These are phyloP conservation scores for Doris montereyensis DNA, from an alignment of 2,888 invertebrate species.

Conservation along the genomic window DNA sequence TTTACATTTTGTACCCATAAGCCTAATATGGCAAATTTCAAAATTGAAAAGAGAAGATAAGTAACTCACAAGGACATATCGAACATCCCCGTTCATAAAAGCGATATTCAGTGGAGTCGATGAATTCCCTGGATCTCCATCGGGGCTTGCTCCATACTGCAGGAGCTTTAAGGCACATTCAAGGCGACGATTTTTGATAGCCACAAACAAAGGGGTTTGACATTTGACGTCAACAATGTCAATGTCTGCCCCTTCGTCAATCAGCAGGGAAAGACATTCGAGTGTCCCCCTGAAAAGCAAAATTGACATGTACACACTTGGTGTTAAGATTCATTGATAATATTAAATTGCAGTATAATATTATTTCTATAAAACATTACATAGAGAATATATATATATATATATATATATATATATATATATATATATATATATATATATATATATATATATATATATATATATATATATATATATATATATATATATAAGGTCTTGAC, in stretches of 20 bases:
- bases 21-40: not conserved
- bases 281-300: too few species aligned
- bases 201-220: slow-evolving; percentile 62
- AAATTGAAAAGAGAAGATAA: not conserved
- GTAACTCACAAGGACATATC: slow-evolving; percentile 49
- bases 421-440: too few species aligned
- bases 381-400: too few species aligned
- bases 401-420: too few species aligned
- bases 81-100: slow-evolving; percentile 52
- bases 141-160: slow-evolving; percentile 54
- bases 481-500: too few species aligned
- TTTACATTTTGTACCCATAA: not conserved
- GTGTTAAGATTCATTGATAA: too few species aligned
- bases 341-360: too few species aligned
- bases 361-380: too few species aligned
- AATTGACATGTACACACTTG: too few species aligned
- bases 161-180: slow-evolving; percentile 51
- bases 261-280: slow-evolving; percentile 45
- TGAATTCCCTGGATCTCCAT: slow-evolving; percentile 52
- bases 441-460: too few species aligned
- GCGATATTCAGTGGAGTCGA: slow-evolving; percentile 58
- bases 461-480: too few species aligned
- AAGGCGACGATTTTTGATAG: slow-evolving; percentile 56
- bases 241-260: slow-evolving; percentile 50
- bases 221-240: slow-evolving; percentile 56